Conservation (phyloP, 2,113 vertebrate genomes). For the Arvicanthis niloticus region DNA sequence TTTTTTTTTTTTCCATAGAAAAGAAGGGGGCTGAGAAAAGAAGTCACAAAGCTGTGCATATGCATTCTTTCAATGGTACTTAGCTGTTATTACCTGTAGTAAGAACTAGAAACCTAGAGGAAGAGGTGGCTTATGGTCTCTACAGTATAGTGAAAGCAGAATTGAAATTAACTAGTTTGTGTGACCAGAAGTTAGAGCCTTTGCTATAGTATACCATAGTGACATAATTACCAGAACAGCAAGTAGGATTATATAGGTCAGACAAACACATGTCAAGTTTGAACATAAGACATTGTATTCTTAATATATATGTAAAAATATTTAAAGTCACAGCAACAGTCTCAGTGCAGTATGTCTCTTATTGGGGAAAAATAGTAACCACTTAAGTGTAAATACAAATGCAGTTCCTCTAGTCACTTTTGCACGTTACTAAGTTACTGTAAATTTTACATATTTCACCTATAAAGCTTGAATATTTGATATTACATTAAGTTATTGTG, state of each 20-base stretch:
- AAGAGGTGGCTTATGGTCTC: slow-evolving; percentile 17
- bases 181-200: slow-evolving; percentile 34
- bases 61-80: slow-evolving; percentile 19
- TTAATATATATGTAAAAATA: slow-evolving; percentile 5
- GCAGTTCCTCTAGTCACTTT: slow-evolving; percentile 14
- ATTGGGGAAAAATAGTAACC: slow-evolving; percentile 54
- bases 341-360: slow-evolving; percentile 14
- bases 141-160: slow-evolving; percentile 59
- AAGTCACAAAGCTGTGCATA: slow-evolving; percentile 33
- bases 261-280: slow-evolving; percentile 42
- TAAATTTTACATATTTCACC: slow-evolving; percentile 68
- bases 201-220: slow-evolving; percentile 32
- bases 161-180: slow-evolving; percentile 47
- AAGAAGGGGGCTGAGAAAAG: not conserved
- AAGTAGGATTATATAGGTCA: slow-evolving; percentile 46
- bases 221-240: slow-evolving; percentile 55
- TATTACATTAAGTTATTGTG: slow-evolving; percentile 49
- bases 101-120: slow-evolving; percentile 52
- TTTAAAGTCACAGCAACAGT: slow-evolving; percentile 36
- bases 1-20: not conserved
- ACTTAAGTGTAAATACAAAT: slow-evolving; percentile 37
- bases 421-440: not conserved
- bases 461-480: slow-evolving; percentile 49
- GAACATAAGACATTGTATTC: slow-evolving; percentile 50
- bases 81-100: slow-evolving; percentile 19